Percentiles rank a stretch among this genome's conserved stretches.
Evolutionary conservation across 2,797 vertebrate species (phyloP).

Genomic region (Anabas testudineus): DNA sequence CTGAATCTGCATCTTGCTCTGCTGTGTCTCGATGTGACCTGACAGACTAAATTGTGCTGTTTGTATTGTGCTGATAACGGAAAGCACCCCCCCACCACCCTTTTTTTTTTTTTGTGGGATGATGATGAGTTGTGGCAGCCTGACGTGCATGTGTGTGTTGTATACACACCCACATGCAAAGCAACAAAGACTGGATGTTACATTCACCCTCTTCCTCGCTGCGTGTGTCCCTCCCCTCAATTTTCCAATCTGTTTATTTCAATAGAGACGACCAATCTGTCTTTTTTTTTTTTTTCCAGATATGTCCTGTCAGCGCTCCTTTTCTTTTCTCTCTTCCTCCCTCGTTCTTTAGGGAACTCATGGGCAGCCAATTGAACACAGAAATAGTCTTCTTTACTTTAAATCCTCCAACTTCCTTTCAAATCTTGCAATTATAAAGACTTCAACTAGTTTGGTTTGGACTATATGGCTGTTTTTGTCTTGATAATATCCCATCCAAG

Average conservation of each 20-base stretch:
- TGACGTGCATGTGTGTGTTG: conserved; percentile 51
- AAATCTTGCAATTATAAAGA: not conserved
- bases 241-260: conserved; percentile 64
- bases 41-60: conserved; percentile 57
- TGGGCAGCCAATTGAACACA: conserved; percentile 10
- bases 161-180: conserved; percentile 56
- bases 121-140: conserved; percentile 74
- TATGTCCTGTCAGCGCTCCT: conserved; percentile 47
- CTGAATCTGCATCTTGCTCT: conserved; percentile 9
- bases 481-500: too few relatives aligned
- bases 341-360: conserved; percentile 22
- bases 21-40: conserved; percentile 34
- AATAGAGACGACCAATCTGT: conserved; percentile 44
- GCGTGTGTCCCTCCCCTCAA: conserved; percentile 50
- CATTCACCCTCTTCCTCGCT: conserved; percentile 25
- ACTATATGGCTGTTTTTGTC: too few relatives aligned
- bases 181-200: conserved; percentile 67
- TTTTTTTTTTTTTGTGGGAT: conserved; percentile 44
- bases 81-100: conserved; percentile 18
- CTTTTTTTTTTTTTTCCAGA: conserved; percentile 41
- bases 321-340: conserved; percentile 15
- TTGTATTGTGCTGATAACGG: conserved; percentile 64
- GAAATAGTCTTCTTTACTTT: conserved; percentile 8
- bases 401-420: not conserved
- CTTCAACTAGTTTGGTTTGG: not conserved